Percentiles rank a stretch among this genome's conserved stretches.
phyloP scores from a whole-genome alignment of 2,113 vertebrate species.

The Brachyhypopomus gauderio region DNA sequence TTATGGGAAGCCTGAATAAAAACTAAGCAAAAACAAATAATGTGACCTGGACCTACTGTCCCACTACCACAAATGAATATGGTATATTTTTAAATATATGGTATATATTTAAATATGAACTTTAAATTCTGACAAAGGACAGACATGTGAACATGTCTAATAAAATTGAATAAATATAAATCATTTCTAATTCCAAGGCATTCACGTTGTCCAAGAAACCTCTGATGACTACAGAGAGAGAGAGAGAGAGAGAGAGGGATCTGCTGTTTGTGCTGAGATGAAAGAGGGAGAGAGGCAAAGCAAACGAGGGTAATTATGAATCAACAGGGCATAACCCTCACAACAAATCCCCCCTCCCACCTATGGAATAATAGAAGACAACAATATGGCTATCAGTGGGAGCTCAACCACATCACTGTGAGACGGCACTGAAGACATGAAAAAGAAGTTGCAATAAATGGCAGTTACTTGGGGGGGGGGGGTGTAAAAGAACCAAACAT shows the following conservation, averaged over 20 bases:
- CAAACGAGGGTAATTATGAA: conserved; percentile 45
- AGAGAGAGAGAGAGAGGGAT: neutral
- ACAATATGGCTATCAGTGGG: neutral
- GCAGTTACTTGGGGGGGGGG: no score
- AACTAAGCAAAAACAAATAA: no score
- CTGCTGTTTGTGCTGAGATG: conserved; percentile 30
- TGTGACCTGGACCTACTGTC: neutral
- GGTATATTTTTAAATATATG: no score
- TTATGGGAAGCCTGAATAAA: no score
- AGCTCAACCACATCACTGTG: neutral
- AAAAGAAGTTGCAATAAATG: neutral
- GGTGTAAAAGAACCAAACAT: no score
- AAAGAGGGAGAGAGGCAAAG: conserved; percentile 32
- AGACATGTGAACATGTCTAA: neutral
- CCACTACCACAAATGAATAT: neutral
- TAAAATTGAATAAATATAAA: neutral
- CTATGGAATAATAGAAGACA: conserved; percentile 5
- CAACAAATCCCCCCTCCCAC: conserved; percentile 9
- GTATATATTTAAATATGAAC: no score
- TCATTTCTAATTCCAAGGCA: neutral
- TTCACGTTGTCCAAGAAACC: neutral
- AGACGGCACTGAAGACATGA: neutral
- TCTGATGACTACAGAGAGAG: neutral
- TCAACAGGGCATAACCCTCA: conserved; percentile 34
- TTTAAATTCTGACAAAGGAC: neutral